Percentiles rank a stretch among this genome's conserved stretches.
Evolutionary conservation across 1,140 invertebrate genomes (phyloP).

Genomic region (Leptestheria dahalacensis): DNA sequence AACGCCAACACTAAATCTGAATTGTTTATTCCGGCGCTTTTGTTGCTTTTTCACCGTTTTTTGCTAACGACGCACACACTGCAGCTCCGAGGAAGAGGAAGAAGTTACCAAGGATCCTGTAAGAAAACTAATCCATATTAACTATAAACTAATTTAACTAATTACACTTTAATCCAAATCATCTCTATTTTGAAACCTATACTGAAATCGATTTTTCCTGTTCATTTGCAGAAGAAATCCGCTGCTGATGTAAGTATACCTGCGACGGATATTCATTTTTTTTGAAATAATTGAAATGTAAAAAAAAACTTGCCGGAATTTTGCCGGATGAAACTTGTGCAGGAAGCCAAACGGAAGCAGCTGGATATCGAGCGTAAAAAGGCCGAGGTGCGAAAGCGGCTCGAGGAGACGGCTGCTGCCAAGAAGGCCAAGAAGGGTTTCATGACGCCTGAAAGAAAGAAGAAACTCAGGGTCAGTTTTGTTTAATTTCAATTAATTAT

Average conservation of each 20-base stretch:
- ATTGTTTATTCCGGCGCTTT: too few relatives aligned
- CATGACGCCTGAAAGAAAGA: conserved; percentile 96
- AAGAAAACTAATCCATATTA: background rate
- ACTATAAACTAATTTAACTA: background rate
- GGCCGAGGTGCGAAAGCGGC: conserved; percentile 85
- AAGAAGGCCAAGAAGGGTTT: conserved; percentile 96
- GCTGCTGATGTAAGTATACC: conserved; percentile 9
- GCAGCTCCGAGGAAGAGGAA: background rate
- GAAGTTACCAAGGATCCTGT: background rate
- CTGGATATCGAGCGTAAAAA: conserved; percentile 85
- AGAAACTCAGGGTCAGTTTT: conserved; percentile 66
- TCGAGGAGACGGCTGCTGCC: conserved; percentile 86
- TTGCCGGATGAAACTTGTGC: background rate
- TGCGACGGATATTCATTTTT: too few relatives aligned
- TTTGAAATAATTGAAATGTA: background rate
- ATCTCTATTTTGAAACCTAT: background rate
- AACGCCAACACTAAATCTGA: too few relatives aligned
- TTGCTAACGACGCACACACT: too few relatives aligned
- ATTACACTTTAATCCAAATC: too few relatives aligned
- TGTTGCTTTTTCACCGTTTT: too few relatives aligned
- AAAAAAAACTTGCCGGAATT: too few relatives aligned
- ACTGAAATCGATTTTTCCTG: background rate
- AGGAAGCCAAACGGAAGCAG: conserved; percentile 77
- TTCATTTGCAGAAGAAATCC: conserved; percentile 7
- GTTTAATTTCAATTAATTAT: background rate